phyloP scores from a whole-genome alignment of 2,888 invertebrate species.

The Liposcelis brunnea region DNA sequence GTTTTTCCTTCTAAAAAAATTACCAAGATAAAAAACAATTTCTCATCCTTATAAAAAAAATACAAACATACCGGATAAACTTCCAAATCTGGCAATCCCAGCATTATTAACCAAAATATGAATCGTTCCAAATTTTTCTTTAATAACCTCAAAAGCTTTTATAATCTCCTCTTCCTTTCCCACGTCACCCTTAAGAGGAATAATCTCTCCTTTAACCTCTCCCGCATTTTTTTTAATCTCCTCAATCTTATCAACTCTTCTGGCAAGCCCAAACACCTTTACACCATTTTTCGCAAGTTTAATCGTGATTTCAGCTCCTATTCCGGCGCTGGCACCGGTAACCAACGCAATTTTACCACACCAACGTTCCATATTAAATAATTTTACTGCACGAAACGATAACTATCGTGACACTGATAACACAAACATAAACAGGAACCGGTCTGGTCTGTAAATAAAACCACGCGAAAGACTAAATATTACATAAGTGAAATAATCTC shows the following conservation, averaged over 20 bases:
- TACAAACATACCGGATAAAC: no score
- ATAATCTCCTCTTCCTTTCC: conserved; percentile 15
- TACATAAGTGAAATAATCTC: no score
- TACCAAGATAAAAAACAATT: no score
- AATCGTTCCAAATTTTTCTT: conserved; percentile 14
- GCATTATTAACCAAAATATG: conserved; percentile 14
- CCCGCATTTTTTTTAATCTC: background rate
- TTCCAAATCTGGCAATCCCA: no score
- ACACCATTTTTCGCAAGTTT: conserved; percentile 1
- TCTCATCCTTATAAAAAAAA: no score
- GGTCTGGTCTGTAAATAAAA: no score
- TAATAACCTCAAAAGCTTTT: conserved; percentile 12
- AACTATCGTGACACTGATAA: no score
- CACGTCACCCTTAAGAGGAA: conserved; percentile 14
- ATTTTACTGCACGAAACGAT: no score
- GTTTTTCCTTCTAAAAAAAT: no score
- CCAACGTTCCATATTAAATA: conserved; percentile 8
- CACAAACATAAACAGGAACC: no score
- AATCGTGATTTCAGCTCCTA: background rate
- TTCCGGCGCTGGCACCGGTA: conserved; percentile 9
- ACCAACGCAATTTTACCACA: conserved; percentile 4
- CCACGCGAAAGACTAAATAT: no score
- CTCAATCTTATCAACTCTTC: background rate
- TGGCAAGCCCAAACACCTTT: background rate
- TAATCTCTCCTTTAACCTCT: conserved; percentile 12